Percentiles rank a stretch among this genome's conserved stretches.
These are phyloP conservation scores for Acleris cristana DNA, from an alignment of 2,888 invertebrate species.

Conservation along the genomic window DNA sequence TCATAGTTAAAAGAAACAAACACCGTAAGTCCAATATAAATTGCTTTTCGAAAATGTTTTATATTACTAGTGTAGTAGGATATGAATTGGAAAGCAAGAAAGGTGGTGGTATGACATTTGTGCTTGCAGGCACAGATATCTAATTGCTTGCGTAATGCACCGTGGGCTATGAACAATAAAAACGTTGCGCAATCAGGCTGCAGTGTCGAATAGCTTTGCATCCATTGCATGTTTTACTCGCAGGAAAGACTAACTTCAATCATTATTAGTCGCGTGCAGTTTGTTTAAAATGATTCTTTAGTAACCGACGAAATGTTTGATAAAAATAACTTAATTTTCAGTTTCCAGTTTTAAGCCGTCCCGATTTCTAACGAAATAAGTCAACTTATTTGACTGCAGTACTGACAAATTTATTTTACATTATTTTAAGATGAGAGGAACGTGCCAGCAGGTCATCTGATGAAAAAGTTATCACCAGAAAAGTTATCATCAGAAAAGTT, in stretches of 20 bases:
- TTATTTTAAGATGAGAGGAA: too few species aligned
- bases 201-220: conserved; percentile 37
- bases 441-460: too few species aligned
- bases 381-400: too few species aligned
- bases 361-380: too few species aligned
- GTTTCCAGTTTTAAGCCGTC: too few species aligned
- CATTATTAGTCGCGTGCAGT: neutral
- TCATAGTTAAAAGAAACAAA: neutral
- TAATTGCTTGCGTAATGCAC: conserved; percentile 63
- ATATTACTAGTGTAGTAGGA: neutral
- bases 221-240: conserved; percentile 15
- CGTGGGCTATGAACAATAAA: conserved; percentile 59
- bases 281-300: neutral
- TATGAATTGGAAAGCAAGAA: neutral
- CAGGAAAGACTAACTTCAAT: neutral
- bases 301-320: neutral
- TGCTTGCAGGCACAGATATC: conserved; percentile 32
- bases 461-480: too few species aligned
- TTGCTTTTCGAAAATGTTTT: neutral
- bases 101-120: neutral
- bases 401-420: too few species aligned
- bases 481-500: too few species aligned
- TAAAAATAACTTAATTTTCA: too few species aligned
- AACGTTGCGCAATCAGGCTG: conserved; percentile 58
- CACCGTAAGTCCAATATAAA: neutral